phyloP scores from a whole-genome alignment of 2,888 invertebrate genomes.

The Lacanobia oleracea region DNA sequence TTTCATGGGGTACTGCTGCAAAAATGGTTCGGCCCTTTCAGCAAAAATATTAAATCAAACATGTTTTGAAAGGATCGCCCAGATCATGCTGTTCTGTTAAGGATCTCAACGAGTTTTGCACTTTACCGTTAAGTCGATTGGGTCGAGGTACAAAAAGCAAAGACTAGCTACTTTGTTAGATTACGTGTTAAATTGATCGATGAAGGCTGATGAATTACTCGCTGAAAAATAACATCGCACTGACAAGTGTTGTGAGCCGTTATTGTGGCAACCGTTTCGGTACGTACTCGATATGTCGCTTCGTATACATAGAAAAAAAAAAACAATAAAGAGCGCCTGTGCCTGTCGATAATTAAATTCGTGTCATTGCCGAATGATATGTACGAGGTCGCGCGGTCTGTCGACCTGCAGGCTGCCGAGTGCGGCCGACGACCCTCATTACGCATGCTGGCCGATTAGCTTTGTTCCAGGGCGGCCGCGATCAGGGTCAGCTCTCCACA shows the following conservation, averaged over 20 bases:
- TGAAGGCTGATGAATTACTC: slow-evolving; percentile 31
- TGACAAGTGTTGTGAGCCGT: slow-evolving; percentile 16
- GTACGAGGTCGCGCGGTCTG: slow-evolving; percentile 59
- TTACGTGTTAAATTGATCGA: slow-evolving; percentile 25
- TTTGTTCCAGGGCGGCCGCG: slow-evolving; percentile 57
- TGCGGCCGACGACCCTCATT: slow-evolving; percentile 68
- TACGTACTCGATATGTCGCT: slow-evolving; percentile 10
- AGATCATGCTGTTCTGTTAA: slow-evolving; percentile 23
- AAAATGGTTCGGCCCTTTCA: background rate
- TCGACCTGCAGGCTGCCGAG: slow-evolving; percentile 58
- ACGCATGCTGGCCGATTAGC: slow-evolving; percentile 63
- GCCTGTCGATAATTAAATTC: slow-evolving; percentile 58
- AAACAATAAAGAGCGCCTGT: slow-evolving; percentile 34
- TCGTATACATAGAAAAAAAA: slow-evolving; percentile 34
- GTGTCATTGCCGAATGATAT: slow-evolving; percentile 53
- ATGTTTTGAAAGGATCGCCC: background rate
- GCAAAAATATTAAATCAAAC: background rate
- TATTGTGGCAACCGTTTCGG: slow-evolving; percentile 9
- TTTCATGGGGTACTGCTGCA: background rate
- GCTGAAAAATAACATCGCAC: slow-evolving; percentile 30
- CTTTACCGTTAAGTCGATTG: slow-evolving; percentile 50
- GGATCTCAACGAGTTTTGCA: slow-evolving; percentile 44
- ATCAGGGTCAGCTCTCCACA: slow-evolving; percentile 68
- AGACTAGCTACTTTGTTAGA: slow-evolving; percentile 24
- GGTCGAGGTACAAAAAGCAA: slow-evolving; percentile 27